Base-by-base conservation (phyloP, 2,113 vertebrate genomes). In the Dipodomys spectabilis region DNA sequence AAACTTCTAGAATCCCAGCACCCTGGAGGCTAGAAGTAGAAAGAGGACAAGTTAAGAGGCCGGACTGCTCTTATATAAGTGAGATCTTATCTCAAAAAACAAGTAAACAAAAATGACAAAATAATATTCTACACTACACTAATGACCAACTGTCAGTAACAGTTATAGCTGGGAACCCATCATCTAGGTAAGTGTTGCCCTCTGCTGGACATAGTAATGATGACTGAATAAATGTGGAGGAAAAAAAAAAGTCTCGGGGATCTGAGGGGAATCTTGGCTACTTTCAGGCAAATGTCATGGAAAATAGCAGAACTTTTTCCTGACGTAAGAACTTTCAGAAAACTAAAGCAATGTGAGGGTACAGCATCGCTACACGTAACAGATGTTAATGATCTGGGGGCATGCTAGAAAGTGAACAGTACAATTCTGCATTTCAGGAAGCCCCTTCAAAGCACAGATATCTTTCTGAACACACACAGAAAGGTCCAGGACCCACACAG, bases 191-290 rank as follows among this genome's bases (percentile, higher is more conserved):
- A 35, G 20, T 30, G 84, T 71, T 92, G 86, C 88, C 94, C 94
- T 93, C 94, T 95, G 79, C 88, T 93, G 93, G 96, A 57, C 74
- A 72, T 8, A n/a, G 53, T 16, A 35, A 71, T 19, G 18, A 62
- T 5, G 1, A 62, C 19, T 23, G 18, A 2, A 45, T 28, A 74
- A 65, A 79, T 6, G 23, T 2, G 18, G n/a, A 45, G 7, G n/a
- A 23, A 49, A 85, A 90, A 90, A 35, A 49, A 7, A 35, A 32
- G 28, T 45, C 27, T 53, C 4, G 0, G 64, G 67, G 35, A 68
- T 23, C 28, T 39, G 16, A 80, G 64, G 81, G n/a, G 83, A 90
- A 81, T 20, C 57, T 39, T 84, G 67, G 64, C 32, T 62, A 30
- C n/a, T 67, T 86, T 53, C 39, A 49, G n/a, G 77, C n/a, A 32